phyloP scores from a whole-genome alignment of 2,113 vertebrate genomes.

The Fulmarus glacialis region DNA sequence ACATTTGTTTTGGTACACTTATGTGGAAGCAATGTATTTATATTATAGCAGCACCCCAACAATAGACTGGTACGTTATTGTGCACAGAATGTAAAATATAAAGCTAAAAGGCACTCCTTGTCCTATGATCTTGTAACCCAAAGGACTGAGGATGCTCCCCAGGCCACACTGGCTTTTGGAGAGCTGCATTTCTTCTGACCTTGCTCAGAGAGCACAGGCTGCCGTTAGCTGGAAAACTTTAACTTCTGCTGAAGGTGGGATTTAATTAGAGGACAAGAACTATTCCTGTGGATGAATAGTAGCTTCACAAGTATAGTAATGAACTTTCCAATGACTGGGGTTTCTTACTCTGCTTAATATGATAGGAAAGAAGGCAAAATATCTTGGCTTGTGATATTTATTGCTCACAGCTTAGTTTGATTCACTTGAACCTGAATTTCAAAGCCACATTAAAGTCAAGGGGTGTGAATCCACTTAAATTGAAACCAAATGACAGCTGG shows the following conservation, averaged over 20 bases:
- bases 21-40: fast-evolving
- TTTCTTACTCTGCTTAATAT: neutral
- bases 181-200: neutral
- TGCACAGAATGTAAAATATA: neutral
- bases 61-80: fast-evolving
- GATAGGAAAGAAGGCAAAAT: neutral
- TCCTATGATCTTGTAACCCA: neutral
- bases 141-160: neutral
- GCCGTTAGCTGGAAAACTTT: neutral
- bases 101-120: neutral
- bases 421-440: neutral
- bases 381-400: neutral
- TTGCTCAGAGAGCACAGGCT: neutral
- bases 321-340: neutral
- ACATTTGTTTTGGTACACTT: fast-evolving
- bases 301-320: neutral
- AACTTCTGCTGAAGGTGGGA: neutral
- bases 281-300: neutral
- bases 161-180: neutral
- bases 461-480: neutral
- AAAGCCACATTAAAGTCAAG: neutral
- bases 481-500: neutral
- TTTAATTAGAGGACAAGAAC: neutral
- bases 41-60: neutral
- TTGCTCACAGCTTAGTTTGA: neutral